phyloP scores from a whole-genome alignment of 2,888 invertebrate genomes.

The Orthosia incerta region DNA sequence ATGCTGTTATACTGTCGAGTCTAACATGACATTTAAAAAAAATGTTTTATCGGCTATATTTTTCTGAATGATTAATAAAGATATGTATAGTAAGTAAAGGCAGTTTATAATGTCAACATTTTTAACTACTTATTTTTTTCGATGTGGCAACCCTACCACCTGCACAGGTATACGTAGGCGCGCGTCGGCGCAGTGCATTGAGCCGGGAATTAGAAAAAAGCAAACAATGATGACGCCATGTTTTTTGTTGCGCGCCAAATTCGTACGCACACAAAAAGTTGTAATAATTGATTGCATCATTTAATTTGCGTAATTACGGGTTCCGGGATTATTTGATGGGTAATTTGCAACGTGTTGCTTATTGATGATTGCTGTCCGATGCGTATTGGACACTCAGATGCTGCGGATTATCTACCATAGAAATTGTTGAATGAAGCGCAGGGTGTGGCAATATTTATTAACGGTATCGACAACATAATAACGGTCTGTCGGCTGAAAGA shows the following conservation, averaged over 20 bases:
- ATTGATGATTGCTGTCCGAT: neutral
- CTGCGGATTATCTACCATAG: neutral
- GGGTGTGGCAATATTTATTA: no score
- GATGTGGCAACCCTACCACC: conserved; percentile 53
- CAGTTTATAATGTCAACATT: no score
- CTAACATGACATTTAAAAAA: no score
- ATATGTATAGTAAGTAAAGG: no score
- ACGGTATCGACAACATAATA: no score
- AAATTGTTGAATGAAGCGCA: no score
- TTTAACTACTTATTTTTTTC: neutral
- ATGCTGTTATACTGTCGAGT: no score
- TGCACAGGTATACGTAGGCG: conserved; percentile 64
- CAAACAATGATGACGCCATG: conserved; percentile 70
- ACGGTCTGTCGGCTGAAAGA: no score
- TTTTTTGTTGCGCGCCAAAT: conserved; percentile 62
- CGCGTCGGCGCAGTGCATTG: conserved; percentile 67
- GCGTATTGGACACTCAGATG: neutral
- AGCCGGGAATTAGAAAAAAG: conserved; percentile 64
- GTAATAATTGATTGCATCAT: conserved; percentile 49
- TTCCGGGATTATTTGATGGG: conserved; percentile 8
- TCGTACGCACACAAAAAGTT: conserved; percentile 46
- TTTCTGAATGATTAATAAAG: no score
- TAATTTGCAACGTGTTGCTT: neutral
- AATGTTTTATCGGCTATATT: no score
- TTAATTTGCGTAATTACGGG: conserved; percentile 30